These are phyloP conservation scores for Nemapogon koenigi DNA, from an alignment of 2,888 invertebrate genomes.

Conservation along the genomic window DNA sequence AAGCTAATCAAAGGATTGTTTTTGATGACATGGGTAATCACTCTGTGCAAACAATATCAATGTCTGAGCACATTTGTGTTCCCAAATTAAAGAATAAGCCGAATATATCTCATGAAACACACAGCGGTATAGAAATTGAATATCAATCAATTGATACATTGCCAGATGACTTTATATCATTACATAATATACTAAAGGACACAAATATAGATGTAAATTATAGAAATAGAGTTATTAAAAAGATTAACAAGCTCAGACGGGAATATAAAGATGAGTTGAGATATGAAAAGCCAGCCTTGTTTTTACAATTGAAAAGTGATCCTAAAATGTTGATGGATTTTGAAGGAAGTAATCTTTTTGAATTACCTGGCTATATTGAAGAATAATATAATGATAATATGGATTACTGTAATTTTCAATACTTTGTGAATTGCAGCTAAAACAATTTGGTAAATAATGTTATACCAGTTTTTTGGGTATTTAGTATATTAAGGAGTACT, in stretches of 20 bases:
- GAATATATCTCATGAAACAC: conserved; percentile 8
- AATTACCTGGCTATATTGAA: conserved; percentile 33
- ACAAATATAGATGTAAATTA: conserved; percentile 23
- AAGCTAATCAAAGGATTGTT: conserved; percentile 36
- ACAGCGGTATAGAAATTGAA: conserved; percentile 30
- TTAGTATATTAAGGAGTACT: too few relatives aligned
- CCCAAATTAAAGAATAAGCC: conserved; percentile 20
- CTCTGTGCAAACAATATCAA: conserved; percentile 20
- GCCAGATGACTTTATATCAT: conserved; percentile 30
- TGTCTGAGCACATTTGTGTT: conserved; percentile 34
- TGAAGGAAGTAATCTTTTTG: conserved; percentile 39
- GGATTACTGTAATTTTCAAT: too few relatives aligned
- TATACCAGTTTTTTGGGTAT: too few relatives aligned
- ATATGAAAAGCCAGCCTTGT: conserved; percentile 30
- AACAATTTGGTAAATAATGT: too few relatives aligned
- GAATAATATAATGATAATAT: neutral
- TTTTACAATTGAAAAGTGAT: conserved; percentile 34
- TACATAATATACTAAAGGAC: conserved; percentile 29
- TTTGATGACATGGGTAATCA: conserved; percentile 46
- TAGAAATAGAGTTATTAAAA: conserved; percentile 34
- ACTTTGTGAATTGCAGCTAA: too few relatives aligned
- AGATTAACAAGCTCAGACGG: conserved; percentile 29
- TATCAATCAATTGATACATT: conserved; percentile 26
- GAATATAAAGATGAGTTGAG: conserved; percentile 31
- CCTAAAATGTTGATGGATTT: conserved; percentile 38